Percentiles rank a stretch among this genome's conserved stretches.
Conservation (phyloP, 2,113 vertebrate genomes). For the Catharus minimus region DNA sequence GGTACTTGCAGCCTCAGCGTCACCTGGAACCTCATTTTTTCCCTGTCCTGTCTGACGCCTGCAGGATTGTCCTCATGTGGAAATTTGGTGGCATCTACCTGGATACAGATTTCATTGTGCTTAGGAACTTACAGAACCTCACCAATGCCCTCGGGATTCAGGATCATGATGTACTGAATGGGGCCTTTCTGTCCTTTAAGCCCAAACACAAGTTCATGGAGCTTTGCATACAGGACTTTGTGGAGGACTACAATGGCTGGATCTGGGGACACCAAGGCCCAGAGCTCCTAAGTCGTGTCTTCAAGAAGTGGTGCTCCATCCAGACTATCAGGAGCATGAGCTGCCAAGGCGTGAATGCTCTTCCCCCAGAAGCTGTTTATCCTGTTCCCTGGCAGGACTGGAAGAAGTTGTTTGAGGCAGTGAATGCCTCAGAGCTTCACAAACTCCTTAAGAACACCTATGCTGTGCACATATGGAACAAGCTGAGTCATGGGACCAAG, state of each 20-base stretch:
- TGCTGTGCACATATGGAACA: constrained; percentile 72
- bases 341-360: constrained; percentile 60
- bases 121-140: constrained; percentile 61
- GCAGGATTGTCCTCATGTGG: constrained; percentile 70
- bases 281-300: constrained; percentile 64
- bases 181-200: constrained; percentile 73
- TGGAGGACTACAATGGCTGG: constrained; percentile 66
- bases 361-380: constrained; percentile 68
- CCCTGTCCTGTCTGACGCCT: constrained; percentile 65
- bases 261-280: constrained; percentile 76
- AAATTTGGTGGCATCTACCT: constrained; percentile 75
- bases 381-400: constrained; percentile 72
- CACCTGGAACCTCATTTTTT: constrained; percentile 61
- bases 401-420: constrained; percentile 61
- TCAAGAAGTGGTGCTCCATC: constrained; percentile 72
- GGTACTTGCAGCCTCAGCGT: constrained; percentile 2
- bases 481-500: constrained; percentile 56
- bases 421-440: constrained; percentile 9
- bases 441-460: constrained; percentile 60
- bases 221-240: constrained; percentile 71
- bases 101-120: constrained; percentile 77
- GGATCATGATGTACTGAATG: constrained; percentile 46
- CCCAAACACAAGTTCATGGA: constrained; percentile 59
- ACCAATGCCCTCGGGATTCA: constrained; percentile 62
- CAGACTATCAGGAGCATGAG: constrained; percentile 9